Base-by-base conservation (phyloP, 2,888 invertebrate genomes). In the Osmoderma eremita region DNA sequence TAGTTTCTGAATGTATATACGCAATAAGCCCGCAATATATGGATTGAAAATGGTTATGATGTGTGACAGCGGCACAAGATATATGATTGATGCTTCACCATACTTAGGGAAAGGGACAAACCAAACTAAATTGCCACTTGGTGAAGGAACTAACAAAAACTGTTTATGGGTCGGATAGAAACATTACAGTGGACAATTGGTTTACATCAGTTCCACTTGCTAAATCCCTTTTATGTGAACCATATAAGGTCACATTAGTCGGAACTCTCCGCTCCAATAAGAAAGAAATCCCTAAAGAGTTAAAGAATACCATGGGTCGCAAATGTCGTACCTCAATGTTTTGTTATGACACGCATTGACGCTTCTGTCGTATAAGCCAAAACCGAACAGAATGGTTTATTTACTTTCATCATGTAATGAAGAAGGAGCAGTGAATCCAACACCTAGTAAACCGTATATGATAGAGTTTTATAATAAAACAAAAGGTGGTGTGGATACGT, bases 1-100 rank as follows among this genome's bases (percentile, higher is more conserved):
- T 63, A 54, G 67, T 15, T 77, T 77, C 67, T 68, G 74, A 65
- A 74, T 78, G 75, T 78, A 76, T 65, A 77, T 78, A 41, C 77
- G 76, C 10, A 76, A 74, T 53, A 78, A 77, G 38, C 75, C 77
- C 3, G 67, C 70, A 13, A 76, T 76, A 67, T 78, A 78, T 71
- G 77, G 77, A 0, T 69, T 79, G 6, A 79, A 79, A 70, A 70
- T 79, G 48, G 69, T 67, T 61, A 76, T 78, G 75, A 61, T 78
- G 61, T 76, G 75, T 65, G 76, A 65, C n/a, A n/a, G n/a, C n/a
- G n/a, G 70, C 0, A 72, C 76, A 5, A 69, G 72, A 41, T 78
- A 78, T 66, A 74, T 79, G 75, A 67, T 75, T 41, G 72, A 77
- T 68, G 75, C 71, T 36, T 71, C 64, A 49, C 75, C 76, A 41